Conservation (phyloP, 2,113 vertebrate genomes). For the Mus spicilegus region DNA sequence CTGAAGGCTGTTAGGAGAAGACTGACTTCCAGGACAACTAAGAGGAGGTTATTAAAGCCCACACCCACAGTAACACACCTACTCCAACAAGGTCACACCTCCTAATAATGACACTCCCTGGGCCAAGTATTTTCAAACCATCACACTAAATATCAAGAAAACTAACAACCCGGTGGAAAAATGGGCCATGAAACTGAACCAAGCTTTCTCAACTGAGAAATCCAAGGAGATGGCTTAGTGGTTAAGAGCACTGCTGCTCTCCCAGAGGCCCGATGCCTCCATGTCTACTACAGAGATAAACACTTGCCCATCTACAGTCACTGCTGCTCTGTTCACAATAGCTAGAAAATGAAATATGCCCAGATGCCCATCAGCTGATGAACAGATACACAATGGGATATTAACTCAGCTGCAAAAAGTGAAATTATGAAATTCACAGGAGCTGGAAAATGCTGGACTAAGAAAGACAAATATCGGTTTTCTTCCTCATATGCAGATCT, state of each 20-base stretch:
- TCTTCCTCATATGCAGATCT: background rate
- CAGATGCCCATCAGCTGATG: background rate
- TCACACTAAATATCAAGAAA: background rate
- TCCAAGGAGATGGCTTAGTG: background rate
- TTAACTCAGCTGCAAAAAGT: background rate
- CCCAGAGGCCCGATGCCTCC: background rate
- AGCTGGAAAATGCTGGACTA: background rate
- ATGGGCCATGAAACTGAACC: background rate
- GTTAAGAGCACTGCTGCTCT: background rate
- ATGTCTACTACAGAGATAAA: background rate
- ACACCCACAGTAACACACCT: too few species aligned
- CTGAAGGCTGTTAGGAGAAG: too few species aligned
- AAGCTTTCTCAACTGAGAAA: background rate
- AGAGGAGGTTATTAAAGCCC: too few species aligned
- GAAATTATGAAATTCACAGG: background rate
- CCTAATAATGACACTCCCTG: too few species aligned
- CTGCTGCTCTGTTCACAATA: background rate
- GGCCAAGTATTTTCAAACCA: too few species aligned
- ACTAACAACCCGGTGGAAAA: background rate
- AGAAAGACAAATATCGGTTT: background rate
- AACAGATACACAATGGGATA: background rate
- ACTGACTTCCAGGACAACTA: too few species aligned
- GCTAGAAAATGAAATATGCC: background rate
- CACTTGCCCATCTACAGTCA: background rate
- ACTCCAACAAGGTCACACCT: too few species aligned